Conservation (phyloP, 2,113 vertebrate genomes). For the Hippocampus comes region DNA sequence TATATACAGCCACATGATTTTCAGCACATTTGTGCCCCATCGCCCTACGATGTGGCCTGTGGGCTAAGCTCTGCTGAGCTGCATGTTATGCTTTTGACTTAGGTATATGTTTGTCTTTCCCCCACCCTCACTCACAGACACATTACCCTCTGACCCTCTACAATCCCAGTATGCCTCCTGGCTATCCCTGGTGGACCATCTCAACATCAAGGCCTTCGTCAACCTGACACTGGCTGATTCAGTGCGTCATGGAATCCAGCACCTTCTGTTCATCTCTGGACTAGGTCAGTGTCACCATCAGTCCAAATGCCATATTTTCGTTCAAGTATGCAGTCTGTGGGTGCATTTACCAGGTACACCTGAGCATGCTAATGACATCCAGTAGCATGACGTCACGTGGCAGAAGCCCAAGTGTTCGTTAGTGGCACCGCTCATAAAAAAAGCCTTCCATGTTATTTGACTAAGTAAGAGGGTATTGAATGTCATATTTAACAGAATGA, state of each 20-base stretch:
- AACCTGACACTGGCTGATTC: conserved; percentile 84
- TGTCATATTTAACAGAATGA: background rate
- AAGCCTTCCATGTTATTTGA: background rate
- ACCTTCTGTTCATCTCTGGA: conserved; percentile 89
- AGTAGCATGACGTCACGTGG: background rate
- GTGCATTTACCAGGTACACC: background rate
- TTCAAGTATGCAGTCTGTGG: background rate
- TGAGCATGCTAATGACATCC: background rate
- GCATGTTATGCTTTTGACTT: background rate
- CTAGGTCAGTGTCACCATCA: conserved; percentile 74
- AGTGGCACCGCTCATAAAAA: background rate
- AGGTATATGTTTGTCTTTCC: background rate
- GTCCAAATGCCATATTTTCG: background rate
- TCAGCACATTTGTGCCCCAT: background rate
- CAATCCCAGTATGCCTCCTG: conserved; percentile 84
- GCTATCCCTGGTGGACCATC: conserved; percentile 84
- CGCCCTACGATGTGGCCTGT: conserved; percentile 2
- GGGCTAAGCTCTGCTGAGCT: background rate
- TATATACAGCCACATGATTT: background rate
- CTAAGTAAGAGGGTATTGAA: background rate
- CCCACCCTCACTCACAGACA: conserved; percentile 53
- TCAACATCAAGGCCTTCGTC: conserved; percentile 88
- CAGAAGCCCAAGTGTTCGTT: background rate
- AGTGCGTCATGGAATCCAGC: conserved; percentile 81
- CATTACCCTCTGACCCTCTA: conserved; percentile 81